Evolutionary conservation across 2,888 invertebrate genomes (phyloP).

Genomic region (Leptura quadrifasciata): DNA sequence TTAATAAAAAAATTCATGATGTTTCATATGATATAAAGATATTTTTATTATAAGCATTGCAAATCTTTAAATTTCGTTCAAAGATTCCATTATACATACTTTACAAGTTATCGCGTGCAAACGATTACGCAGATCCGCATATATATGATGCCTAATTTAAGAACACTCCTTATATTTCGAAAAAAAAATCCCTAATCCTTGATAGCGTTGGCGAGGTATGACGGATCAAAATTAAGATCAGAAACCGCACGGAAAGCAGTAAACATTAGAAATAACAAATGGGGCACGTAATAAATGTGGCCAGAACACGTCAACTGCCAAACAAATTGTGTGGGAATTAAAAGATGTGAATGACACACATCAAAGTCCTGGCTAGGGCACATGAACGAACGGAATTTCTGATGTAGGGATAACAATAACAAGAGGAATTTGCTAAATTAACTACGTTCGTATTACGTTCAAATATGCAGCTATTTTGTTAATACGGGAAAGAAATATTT

Average conservation of each 20-base stretch:
- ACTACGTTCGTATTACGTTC: not conserved
- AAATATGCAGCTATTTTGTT: not conserved
- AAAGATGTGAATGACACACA: slow-evolving; percentile 60
- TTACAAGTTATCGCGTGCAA: not conserved
- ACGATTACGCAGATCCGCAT: not conserved
- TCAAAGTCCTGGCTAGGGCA: slow-evolving; percentile 39
- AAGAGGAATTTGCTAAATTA: not conserved
- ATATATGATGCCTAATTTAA: not conserved
- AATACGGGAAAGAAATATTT: no score
- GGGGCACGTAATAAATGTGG: slow-evolving; percentile 68
- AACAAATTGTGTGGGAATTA: slow-evolving; percentile 68
- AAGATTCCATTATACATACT: not conserved
- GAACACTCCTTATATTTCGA: slow-evolving; percentile 6
- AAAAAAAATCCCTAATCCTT: slow-evolving; percentile 30
- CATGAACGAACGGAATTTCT: slow-evolving; percentile 18
- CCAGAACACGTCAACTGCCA: slow-evolving; percentile 66
- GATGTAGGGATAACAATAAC: slow-evolving; percentile 13
- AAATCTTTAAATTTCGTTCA: no score
- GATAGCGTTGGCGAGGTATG: slow-evolving; percentile 12
- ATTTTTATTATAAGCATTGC: no score
- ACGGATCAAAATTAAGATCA: slow-evolving; percentile 46
- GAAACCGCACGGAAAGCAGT: slow-evolving; percentile 46
- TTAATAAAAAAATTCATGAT: no score
- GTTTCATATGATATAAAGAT: no score
- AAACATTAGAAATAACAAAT: slow-evolving; percentile 64